Conservation (phyloP, 2,797 vertebrate species). For the Uromys caudimaculatus region DNA sequence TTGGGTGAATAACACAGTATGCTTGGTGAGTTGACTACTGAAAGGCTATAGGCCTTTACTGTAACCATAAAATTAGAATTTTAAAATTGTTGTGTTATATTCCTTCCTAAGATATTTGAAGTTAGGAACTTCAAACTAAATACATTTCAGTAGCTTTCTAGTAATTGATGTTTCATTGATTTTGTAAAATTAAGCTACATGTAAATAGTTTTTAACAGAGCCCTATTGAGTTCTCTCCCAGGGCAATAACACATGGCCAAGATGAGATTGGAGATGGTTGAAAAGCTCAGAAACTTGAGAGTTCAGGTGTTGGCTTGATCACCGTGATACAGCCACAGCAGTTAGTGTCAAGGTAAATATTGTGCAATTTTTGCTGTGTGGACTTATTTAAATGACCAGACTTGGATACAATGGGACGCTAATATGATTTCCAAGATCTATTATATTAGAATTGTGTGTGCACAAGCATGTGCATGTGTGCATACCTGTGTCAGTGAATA, state of each 20-base stretch:
- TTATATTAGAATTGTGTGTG: background rate
- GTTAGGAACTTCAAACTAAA: background rate
- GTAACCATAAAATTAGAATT: background rate
- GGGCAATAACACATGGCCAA: background rate
- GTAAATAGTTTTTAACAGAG: background rate
- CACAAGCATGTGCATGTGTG: too few relatives aligned
- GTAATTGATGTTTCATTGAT: background rate
- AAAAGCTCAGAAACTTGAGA: too few relatives aligned
- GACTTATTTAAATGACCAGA: background rate
- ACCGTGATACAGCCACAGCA: fast-evolving
- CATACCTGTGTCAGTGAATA: background rate
- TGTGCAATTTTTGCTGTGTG: background rate
- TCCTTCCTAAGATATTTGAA: background rate
- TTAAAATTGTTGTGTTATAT: background rate
- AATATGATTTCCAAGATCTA: background rate
- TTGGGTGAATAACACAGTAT: too few relatives aligned
- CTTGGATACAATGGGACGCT: background rate
- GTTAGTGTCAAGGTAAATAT: too few relatives aligned
- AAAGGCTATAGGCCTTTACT: background rate
- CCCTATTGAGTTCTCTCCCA: background rate
- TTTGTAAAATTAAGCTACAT: background rate
- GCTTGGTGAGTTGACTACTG: too few relatives aligned
- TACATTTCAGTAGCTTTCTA: background rate
- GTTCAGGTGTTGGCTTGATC: background rate
- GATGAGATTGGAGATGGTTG: background rate